Evolutionary conservation across 2,113 vertebrate genomes (phyloP).

Genomic region (Rousettus leschenaultii): DNA sequence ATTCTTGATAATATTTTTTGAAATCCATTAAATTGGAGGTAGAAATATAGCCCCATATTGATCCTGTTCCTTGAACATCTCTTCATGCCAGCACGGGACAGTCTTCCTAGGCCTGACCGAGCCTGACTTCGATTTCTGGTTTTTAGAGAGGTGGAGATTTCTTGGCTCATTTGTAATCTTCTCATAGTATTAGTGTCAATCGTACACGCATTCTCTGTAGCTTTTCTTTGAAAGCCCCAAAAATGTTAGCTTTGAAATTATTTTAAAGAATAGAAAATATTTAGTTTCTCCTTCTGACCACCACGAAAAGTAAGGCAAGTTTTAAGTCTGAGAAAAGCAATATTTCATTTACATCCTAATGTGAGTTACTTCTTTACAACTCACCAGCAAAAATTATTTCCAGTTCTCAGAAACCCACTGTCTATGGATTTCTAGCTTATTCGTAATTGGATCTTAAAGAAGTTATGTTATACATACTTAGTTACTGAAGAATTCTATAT

Average conservation of each 20-base stretch:
- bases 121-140: neutral
- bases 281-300: neutral
- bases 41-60: neutral
- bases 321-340: neutral
- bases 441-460: neutral
- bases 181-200: neutral
- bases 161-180: neutral
- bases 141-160: neutral
- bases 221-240: slow-evolving; percentile 1
- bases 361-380: neutral
- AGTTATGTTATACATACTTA: neutral
- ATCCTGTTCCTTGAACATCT: neutral
- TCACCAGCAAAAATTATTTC: neutral
- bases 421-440: neutral
- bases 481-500: neutral
- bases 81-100: neutral
- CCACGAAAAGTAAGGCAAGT: neutral
- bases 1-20: neutral
- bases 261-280: neutral
- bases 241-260: neutral
- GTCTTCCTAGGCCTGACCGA: neutral
- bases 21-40: neutral
- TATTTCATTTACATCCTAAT: neutral
- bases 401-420: neutral
- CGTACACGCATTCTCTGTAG: neutral